Evolutionary conservation across 2,888 invertebrate genomes (phyloP).

Genomic region (Parnassius glacialis): DNA sequence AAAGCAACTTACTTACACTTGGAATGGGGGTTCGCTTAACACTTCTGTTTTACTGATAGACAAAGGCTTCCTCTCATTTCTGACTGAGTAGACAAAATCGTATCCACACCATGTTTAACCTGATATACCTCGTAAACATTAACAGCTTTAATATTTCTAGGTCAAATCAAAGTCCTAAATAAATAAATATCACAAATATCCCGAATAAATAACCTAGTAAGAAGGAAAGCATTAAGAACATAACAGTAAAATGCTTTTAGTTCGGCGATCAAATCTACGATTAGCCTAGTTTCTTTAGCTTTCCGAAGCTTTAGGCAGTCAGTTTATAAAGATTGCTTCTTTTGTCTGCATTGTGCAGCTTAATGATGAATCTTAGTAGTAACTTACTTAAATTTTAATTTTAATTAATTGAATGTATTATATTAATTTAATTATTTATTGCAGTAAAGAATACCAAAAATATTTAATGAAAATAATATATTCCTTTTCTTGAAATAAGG

Average conservation of each 20-base stretch:
- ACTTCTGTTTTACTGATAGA: no score
- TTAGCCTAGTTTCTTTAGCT: constrained; percentile 8
- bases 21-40: no score
- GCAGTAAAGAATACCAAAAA: no score
- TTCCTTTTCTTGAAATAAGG: no score
- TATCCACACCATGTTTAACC: no score
- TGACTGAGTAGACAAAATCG: no score
- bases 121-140: no score
- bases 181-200: neutral
- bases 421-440: no score
- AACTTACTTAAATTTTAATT: neutral
- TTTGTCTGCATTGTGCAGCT: constrained; percentile 1
- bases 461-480: no score
- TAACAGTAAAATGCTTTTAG: constrained; percentile 19
- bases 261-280: constrained; percentile 12
- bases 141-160: no score
- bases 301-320: neutral
- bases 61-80: no score
- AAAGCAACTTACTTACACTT: no score
- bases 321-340: neutral
- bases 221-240: neutral
- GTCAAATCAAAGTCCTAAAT: neutral
- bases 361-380: neutral
- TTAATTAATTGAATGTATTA: neutral
- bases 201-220: neutral